A percentile compares a stretch with the other conserved stretches of the same genome.
Evolutionary conservation across 2,888 invertebrate genomes (phyloP).

Genomic region (Drosophila setosimentum): DNA sequence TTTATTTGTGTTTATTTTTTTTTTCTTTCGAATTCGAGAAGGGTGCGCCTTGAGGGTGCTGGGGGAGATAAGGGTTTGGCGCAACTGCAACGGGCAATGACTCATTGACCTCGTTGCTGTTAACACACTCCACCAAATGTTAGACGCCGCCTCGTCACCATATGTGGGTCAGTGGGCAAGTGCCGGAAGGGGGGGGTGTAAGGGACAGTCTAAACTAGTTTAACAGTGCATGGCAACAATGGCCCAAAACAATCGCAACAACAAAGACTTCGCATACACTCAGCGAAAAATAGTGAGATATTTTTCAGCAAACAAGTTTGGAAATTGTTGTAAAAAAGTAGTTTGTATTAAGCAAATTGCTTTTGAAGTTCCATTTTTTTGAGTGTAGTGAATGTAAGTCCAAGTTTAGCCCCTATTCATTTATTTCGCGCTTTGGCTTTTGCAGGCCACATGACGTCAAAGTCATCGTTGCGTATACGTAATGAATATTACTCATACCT

Average conservation of each 20-base stretch:
- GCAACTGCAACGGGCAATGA: constrained; percentile 66
- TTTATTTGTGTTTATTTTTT: constrained; percentile 6
- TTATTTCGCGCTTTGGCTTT: too few relatives aligned
- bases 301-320: not conserved
- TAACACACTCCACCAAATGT: not conserved
- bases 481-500: constrained; percentile 64
- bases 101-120: constrained; percentile 74
- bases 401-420: too few relatives aligned
- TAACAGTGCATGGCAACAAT: constrained; percentile 46
- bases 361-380: not conserved
- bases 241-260: constrained; percentile 12
- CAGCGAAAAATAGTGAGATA: not conserved
- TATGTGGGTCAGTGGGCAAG: constrained; percentile 50
- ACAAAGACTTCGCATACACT: constrained; percentile 4
- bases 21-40: constrained; percentile 9
- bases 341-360: not conserved
- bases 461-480: constrained; percentile 58
- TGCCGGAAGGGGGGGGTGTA: not conserved
- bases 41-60: constrained; percentile 17
- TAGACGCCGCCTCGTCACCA: constrained; percentile 14
- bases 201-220: constrained; percentile 48
- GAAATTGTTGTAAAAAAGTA: not conserved
- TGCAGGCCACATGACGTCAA: constrained; percentile 28
- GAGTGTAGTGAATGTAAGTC: not conserved
- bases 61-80: not conserved